Conservation (phyloP, 2,888 invertebrate species). For the Campaea margaritaria region DNA sequence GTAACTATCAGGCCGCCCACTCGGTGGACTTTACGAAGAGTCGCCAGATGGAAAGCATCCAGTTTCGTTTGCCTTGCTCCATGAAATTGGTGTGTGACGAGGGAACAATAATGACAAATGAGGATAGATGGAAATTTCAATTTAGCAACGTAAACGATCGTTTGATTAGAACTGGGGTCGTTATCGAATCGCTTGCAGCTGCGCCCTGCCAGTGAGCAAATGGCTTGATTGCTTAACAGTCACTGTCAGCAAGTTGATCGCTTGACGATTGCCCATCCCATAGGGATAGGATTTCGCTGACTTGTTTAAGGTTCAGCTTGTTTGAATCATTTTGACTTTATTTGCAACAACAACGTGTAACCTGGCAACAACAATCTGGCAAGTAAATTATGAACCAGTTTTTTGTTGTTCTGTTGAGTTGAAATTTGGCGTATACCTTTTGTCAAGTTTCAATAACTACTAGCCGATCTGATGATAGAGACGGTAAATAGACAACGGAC, state of each 20-base stretch:
- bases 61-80: background rate
- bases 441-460: no score
- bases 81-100: constrained; percentile 5
- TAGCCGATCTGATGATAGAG: no score
- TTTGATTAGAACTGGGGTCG: constrained; percentile 20
- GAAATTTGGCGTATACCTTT: no score
- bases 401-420: no score
- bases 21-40: constrained; percentile 14
- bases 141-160: constrained; percentile 21
- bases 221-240: constrained; percentile 16
- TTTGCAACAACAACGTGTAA: no score
- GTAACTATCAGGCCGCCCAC: constrained; percentile 15
- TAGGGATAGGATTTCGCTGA: background rate
- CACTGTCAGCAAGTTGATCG: constrained; percentile 19
- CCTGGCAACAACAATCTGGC: no score
- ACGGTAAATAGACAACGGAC: no score
- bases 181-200: constrained; percentile 20
- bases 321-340: no score
- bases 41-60: constrained; percentile 9
- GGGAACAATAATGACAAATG: constrained; percentile 26
- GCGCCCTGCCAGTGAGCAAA: constrained; percentile 14
- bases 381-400: no score
- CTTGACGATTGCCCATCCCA: constrained; percentile 10
- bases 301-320: background rate
- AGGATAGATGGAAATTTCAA: constrained; percentile 13